Base-by-base conservation (phyloP, 1,140 invertebrate species). In the Eriosoma lanigerum region DNA sequence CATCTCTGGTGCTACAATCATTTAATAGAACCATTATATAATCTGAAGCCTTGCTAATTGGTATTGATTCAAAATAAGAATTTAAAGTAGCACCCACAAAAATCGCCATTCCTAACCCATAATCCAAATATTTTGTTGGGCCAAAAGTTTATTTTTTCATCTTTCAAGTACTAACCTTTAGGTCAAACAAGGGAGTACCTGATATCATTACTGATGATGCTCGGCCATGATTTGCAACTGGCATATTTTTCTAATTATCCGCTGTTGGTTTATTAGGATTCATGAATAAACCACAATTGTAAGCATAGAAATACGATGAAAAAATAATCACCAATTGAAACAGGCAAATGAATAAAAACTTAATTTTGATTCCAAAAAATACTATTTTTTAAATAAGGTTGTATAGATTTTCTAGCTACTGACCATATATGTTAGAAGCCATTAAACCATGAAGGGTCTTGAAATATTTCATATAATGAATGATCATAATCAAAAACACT, bases 1-100 rank as follows among this genome's bases (percentile, higher is more conserved):
- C 96, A 85, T 99, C 98, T 75, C 97, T 89, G 13, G 97, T 95
- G 87, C 96, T 98, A 98, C 98, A 99, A 86, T 99, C 98, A 85
- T 99, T 99, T 95, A 99, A 96, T 0, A 98, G 86, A 5, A 98
- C 96, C 87, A 99, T 93, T 83, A 99, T 97, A 84, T 96, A 91
- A 70, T 99, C 92, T 64, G 96, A 90, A 15, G 80, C 80, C 64
- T 93, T 88, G 1, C 91, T 89, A 3, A 96, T 93, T 13, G 90
- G 87, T 70, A 99, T 91, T 5, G 93, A 89, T 82, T 96, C 88
- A 2, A 96, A 96, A 10, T 98, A 83, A 72, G 90, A 86, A 48
- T 92, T 97, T 5, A 91, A 88, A 9, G 91, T 89, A 4, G 95
- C 95, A 9, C 96, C 96, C 52, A 97, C 90, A 83, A 99, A 98